phyloP scores from a whole-genome alignment of 2,888 invertebrate species.

The Acanthosepion esculentum region DNA sequence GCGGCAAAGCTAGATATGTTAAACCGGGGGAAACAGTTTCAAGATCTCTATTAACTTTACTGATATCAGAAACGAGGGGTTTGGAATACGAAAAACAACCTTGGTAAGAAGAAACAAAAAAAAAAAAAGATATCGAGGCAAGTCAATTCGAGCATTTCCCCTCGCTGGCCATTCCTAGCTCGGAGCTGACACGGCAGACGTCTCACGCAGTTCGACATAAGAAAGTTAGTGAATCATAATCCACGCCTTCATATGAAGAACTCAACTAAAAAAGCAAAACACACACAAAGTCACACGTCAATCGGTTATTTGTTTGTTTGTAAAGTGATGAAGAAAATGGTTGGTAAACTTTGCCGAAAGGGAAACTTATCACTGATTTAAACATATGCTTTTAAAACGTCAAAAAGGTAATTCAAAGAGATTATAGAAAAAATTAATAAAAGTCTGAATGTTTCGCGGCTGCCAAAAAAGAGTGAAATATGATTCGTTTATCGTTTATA shows the following conservation, averaged over 20 bases:
- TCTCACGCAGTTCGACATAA: background rate
- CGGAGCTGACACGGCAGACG: background rate
- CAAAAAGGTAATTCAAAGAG: background rate
- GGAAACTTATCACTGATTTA: background rate
- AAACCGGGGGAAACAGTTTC: background rate
- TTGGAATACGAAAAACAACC: no score
- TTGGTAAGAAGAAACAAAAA: no score
- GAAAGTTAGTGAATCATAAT: background rate
- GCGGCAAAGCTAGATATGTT: background rate
- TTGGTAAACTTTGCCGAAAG: background rate
- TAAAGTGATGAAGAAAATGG: background rate
- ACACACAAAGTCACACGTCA: background rate
- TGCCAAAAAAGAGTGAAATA: slow-evolving; percentile 12
- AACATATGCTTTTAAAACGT: slow-evolving; percentile 15
- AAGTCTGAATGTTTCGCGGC: background rate
- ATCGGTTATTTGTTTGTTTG: background rate
- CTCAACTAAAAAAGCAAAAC: no score
- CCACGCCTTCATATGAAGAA: background rate
- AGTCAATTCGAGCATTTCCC: no score
- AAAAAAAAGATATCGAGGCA: no score
- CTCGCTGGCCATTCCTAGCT: background rate
- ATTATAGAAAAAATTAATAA: background rate
- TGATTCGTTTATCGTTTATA: background rate
- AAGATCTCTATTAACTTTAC: background rate
- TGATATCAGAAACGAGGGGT: background rate